Base-by-base conservation (phyloP, 2,888 invertebrate genomes). In the Helicoverpa assulta region DNA sequence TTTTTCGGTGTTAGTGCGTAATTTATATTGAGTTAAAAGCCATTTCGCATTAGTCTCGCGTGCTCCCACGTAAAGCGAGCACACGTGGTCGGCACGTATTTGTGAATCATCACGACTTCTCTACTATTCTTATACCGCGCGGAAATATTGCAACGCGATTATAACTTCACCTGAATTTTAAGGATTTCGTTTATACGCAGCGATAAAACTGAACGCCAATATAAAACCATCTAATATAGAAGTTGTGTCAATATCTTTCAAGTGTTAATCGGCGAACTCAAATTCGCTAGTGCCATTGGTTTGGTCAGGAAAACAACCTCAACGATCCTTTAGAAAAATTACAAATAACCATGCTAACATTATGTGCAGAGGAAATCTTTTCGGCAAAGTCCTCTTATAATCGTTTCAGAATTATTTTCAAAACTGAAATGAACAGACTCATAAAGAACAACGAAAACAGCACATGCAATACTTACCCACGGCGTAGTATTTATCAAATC, bases 401-500 rank as follows among this genome's bases (percentile, higher is more conserved):
- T 47, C 0, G n/a, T 47, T 47, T n/a, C 16, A 14, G 5, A 43
- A 16, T 43, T 5, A 14, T 14, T n/a, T 75, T 51, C 16, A 16
- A 37, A 57, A 18, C 10, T 51, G 21, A 58, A 57, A 54, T 47
- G 16, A 54, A 54, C 16, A 60, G 54, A 18, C 29, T 40, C 18
- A 50, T n/a, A 0, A 55, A 26, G n/a, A 60, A 61, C 29, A 58
- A 6, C 12, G 40, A 43, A 18, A 61, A 69, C 40, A 56, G 63
- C 64, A 50, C 80, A 84, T 83, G 81, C 83, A 79, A 43, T 66
- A 95, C 95, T 95, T 80, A 95, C 95, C 95, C 68, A 93, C 85
- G 63, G 91, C 86, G 86, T 96, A 93, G 90, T 96, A 96, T 86
- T 96, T 96, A 88, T 97, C 97, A 83, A 97, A 96, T 58, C 97